Evolutionary conservation across 2,888 invertebrate genomes (phyloP).

Genomic region (Sipunculus nudus): DNA sequence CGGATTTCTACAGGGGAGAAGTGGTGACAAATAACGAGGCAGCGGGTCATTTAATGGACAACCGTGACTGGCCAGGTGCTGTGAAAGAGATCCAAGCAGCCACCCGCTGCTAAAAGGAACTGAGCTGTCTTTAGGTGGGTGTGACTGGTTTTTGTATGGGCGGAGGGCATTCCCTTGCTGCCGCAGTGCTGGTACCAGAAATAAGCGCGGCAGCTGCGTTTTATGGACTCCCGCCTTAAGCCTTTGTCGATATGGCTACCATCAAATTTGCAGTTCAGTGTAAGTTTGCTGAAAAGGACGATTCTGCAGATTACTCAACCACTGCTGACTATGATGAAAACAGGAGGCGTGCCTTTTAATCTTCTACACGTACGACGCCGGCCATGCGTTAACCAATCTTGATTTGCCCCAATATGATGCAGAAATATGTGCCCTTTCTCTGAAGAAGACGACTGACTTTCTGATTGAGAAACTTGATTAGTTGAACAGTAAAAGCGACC

Average conservation of each 20-base stretch:
- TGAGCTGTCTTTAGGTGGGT: conserved; percentile 55
- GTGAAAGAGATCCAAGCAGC: conserved; percentile 52
- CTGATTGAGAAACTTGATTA: conserved; percentile 24
- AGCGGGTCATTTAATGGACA: conserved; percentile 54
- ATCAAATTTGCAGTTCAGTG: conserved; percentile 56
- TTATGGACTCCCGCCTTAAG: conserved; percentile 53
- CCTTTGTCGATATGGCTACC: conserved; percentile 47
- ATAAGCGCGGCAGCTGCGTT: conserved; percentile 57
- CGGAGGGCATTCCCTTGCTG: conserved; percentile 53
- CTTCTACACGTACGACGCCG: conserved; percentile 47
- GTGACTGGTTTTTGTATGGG: conserved; percentile 64
- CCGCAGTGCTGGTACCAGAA: conserved; percentile 47
- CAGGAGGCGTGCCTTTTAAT: conserved; percentile 38
- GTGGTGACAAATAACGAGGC: conserved; percentile 51
- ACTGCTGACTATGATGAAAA: conserved; percentile 46
- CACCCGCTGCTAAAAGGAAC: conserved; percentile 43
- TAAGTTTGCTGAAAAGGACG: conserved; percentile 55
- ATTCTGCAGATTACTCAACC: conserved; percentile 52
- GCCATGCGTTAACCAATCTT: conserved; percentile 32
- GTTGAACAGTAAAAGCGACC: no score
- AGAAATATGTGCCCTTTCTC: conserved; percentile 15
- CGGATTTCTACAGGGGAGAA: conserved; percentile 54
- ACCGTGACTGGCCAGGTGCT: conserved; percentile 57
- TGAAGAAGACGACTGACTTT: conserved; percentile 20
- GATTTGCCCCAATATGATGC: conserved; percentile 16